These are phyloP conservation scores for Dryococelus australis DNA, from an alignment of 2,888 invertebrate genomes.

Conservation along the genomic window DNA sequence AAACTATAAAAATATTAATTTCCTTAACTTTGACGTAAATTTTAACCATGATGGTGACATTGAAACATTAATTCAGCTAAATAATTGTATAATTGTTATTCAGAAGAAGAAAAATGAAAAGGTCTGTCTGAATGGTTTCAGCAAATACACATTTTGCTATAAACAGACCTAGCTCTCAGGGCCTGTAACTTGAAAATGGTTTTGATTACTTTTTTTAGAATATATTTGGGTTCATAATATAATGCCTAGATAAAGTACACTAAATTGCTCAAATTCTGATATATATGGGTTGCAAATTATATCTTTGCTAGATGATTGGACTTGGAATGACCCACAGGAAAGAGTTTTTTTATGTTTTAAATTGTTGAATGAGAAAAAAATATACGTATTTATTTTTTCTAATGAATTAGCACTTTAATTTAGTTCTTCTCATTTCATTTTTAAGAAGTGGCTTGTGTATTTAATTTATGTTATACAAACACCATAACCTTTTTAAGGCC, in stretches of 20 bases:
- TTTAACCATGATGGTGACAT: constrained; percentile 12
- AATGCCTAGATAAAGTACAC: not conserved
- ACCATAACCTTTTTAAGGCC: too few species aligned
- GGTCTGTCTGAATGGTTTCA: not conserved
- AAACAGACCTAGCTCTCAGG: not conserved
- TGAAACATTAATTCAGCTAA: constrained; percentile 8
- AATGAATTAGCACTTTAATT: too few species aligned
- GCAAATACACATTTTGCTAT: constrained; percentile 7
- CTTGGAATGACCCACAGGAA: not conserved
- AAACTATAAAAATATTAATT: not conserved
- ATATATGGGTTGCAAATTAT: not conserved
- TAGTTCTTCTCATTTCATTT: too few species aligned
- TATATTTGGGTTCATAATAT: not conserved
- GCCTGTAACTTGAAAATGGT: not conserved
- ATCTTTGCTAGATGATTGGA: not conserved
- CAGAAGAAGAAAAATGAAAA: not conserved
- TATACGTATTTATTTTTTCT: too few species aligned
- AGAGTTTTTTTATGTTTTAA: too few species aligned
- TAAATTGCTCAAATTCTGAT: not conserved
- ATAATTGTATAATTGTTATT: not conserved
- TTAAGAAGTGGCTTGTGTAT: too few species aligned
- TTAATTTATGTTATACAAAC: too few species aligned
- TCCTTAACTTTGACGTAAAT: not conserved
- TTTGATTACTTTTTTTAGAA: not conserved
- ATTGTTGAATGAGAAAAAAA: too few species aligned